Conservation (phyloP, 2,113 vertebrate genomes). For the Tretioscincus oriximinensis region DNA sequence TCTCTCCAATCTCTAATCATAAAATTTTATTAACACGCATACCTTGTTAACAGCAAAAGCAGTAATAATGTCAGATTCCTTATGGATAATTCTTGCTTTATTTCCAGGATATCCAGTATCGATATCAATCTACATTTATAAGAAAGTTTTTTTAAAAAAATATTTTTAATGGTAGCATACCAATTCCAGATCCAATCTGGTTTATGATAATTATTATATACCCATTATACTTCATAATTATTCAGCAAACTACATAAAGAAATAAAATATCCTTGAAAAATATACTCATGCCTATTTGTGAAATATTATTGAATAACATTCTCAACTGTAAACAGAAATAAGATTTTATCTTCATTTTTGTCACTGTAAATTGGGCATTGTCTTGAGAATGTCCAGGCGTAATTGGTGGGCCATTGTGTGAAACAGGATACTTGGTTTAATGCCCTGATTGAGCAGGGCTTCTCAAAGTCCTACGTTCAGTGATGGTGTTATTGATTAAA, state of each 20-base stretch:
- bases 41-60: constrained; percentile 85
- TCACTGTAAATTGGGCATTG: too few relatives aligned
- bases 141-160: background rate
- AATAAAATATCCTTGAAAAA: background rate
- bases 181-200: background rate
- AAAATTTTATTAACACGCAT: constrained; percentile 26
- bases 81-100: constrained; percentile 83
- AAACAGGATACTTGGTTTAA: too few relatives aligned
- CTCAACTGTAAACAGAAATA: background rate
- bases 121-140: constrained; percentile 72
- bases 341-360: background rate
- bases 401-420: too few relatives aligned
- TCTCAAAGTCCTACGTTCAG: background rate
- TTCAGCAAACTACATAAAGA: background rate
- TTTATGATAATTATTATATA: background rate
- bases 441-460: too few relatives aligned
- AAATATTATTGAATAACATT: background rate
- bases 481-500: background rate
- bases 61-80: constrained; percentile 84
- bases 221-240: background rate
- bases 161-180: background rate
- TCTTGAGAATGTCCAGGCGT: too few relatives aligned
- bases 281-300: background rate
- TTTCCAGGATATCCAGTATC: constrained; percentile 72
- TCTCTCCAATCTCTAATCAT: too few relatives aligned